A percentile compares a stretch with the other conserved stretches of the same genome.
phyloP scores from a whole-genome alignment of 2,888 invertebrate genomes.

The Globia sparganii region DNA sequence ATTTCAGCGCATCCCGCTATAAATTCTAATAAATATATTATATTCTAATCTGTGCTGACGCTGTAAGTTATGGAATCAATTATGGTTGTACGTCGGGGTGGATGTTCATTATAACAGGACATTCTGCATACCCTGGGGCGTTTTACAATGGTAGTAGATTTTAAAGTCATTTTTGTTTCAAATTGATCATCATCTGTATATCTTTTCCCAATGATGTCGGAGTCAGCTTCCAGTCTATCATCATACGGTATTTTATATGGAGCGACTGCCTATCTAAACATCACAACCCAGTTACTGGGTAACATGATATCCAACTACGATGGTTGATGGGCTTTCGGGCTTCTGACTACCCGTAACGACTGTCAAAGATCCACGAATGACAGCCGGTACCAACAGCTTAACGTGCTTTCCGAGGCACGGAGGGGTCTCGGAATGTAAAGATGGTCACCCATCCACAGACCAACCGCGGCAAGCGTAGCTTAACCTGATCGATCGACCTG shows the following conservation, averaged over 20 bases:
- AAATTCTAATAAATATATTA: conserved; percentile 53
- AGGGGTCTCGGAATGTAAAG: no score
- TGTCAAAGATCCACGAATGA: neutral
- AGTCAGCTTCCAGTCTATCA: neutral
- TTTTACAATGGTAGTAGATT: conserved; percentile 54
- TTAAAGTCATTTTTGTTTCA: neutral
- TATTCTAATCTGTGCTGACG: conserved; percentile 51
- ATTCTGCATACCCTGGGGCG: conserved; percentile 51
- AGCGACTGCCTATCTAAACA: neutral
- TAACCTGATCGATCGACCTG: no score
- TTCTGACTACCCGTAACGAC: neutral
- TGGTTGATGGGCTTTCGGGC: neutral
- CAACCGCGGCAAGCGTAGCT: no score
- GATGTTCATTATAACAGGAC: conserved; percentile 64
- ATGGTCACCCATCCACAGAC: neutral
- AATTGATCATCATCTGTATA: neutral
- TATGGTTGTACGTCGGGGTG: conserved; percentile 53
- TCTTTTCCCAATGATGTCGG: neutral
- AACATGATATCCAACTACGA: neutral
- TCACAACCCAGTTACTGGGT: neutral
- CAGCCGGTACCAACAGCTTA: no score
- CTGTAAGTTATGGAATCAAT: conserved; percentile 65
- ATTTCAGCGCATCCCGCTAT: conserved; percentile 24
- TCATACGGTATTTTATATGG: neutral
- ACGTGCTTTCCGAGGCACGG: neutral